Conservation (phyloP, 2,888 invertebrate species). For the Escarpia spicata region DNA sequence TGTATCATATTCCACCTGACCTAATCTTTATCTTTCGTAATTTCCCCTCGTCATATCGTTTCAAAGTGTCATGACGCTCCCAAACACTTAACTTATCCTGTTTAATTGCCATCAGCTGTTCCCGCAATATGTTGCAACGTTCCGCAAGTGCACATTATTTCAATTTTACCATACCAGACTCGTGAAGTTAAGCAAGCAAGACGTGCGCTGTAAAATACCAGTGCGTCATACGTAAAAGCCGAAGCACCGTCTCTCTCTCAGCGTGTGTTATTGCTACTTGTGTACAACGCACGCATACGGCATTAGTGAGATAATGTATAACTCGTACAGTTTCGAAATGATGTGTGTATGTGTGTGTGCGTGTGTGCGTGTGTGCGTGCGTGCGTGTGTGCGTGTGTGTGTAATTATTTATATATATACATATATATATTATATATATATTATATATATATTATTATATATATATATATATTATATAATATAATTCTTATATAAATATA, state of each 20-base stretch:
- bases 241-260: not conserved
- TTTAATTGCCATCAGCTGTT: too few species aligned
- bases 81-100: too few species aligned
- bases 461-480: not conserved
- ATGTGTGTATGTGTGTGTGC: not conserved
- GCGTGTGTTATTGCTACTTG: not conserved
- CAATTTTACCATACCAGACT: too few species aligned
- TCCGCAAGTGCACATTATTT: too few species aligned
- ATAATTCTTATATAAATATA: not conserved
- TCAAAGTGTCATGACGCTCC: too few species aligned
- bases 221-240: not conserved
- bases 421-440: not conserved
- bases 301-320: not conserved
- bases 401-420: too few species aligned
- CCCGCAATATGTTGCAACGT: too few species aligned
- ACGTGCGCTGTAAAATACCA: not conserved
- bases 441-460: not conserved
- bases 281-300: not conserved
- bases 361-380: not conserved
- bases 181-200: not conserved
- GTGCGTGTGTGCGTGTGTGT: not conserved
- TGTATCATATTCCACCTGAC: too few species aligned
- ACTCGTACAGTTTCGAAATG: not conserved
- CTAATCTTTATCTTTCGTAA: too few species aligned
- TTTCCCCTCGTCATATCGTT: too few species aligned